Conservation (phyloP, 2,888 invertebrate species). For the Troilus luridus region DNA sequence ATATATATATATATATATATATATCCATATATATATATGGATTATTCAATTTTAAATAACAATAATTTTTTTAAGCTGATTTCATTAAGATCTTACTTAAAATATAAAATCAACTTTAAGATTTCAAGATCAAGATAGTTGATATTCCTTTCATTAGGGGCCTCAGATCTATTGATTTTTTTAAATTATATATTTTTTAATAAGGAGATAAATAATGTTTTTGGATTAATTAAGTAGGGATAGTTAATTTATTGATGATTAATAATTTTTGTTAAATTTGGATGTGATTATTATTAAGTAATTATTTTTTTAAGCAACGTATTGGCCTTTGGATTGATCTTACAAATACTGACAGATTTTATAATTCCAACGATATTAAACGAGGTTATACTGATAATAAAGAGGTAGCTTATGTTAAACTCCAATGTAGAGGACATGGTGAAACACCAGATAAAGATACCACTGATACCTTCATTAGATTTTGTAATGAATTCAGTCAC, state of each 20-base stretch:
- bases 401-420: constrained; percentile 87
- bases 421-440: constrained; percentile 92
- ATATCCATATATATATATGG: too few relatives aligned
- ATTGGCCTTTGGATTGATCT: constrained; percentile 97
- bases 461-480: constrained; percentile 84
- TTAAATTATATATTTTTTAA: neutral
- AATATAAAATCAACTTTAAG: too few relatives aligned
- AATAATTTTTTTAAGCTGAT: too few relatives aligned
- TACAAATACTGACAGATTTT: constrained; percentile 95
- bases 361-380: constrained; percentile 81
- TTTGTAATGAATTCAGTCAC: constrained; percentile 84
- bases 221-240: neutral
- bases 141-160: too few relatives aligned
- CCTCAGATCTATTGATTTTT: too few relatives aligned
- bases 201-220: neutral
- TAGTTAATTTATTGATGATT: neutral
- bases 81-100: too few relatives aligned
- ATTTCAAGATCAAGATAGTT: too few relatives aligned
- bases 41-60: too few relatives aligned
- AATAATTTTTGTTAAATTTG: neutral
- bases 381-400: constrained; percentile 72
- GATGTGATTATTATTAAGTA: neutral
- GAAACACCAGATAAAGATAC: constrained; percentile 92
- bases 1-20: too few relatives aligned
- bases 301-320: constrained; percentile 76